Conservation (phyloP, 2,113 vertebrate genomes). For the Platichthys flesus region DNA sequence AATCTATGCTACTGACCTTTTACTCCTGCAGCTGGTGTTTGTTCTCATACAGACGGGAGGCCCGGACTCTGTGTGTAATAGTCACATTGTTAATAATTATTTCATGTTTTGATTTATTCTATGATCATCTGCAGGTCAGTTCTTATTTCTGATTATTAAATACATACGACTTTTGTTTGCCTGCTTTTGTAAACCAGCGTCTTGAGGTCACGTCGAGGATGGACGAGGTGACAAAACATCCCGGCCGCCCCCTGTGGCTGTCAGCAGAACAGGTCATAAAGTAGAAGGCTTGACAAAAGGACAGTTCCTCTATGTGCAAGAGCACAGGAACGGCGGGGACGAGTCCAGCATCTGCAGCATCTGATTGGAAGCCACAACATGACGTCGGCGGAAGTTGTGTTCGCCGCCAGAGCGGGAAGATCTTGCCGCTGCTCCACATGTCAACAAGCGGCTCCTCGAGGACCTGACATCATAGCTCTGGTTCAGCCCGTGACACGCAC, state of each 20-base stretch:
- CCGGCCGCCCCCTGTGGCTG: background rate
- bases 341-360: background rate
- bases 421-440: fast-evolving
- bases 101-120: background rate
- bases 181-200: no score
- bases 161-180: no score
- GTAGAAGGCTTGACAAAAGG: no score
- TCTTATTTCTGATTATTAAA: background rate
- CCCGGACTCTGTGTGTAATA: no score
- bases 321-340: background rate
- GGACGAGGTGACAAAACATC: background rate
- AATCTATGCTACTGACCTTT: no score
- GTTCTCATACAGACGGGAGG: no score
- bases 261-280: background rate
- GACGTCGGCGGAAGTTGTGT: constrained; percentile 54
- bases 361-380: constrained; percentile 44
- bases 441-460: background rate
- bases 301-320: background rate
- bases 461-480: background rate
- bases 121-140: no score
- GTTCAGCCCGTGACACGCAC: background rate
- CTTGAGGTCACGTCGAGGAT: background rate
- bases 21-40: no score
- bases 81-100: background rate
- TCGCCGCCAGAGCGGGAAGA: constrained; percentile 58